phyloP scores from a whole-genome alignment of 2,113 vertebrate species.

The Mastomys natalensis region DNA sequence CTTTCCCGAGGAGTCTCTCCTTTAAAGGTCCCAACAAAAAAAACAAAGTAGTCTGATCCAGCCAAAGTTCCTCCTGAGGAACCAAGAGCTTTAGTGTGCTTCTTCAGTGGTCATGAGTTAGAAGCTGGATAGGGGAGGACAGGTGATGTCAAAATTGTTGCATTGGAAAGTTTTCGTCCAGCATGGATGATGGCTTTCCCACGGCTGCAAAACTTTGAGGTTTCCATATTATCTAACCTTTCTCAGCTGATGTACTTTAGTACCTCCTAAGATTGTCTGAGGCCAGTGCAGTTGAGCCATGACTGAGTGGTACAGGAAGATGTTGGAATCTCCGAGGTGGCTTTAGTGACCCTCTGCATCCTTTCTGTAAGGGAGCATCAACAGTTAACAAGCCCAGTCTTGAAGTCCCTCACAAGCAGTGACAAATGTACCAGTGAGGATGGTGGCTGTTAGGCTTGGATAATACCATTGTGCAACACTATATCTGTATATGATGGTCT shows the following conservation, averaged over 20 bases:
- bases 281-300: background rate
- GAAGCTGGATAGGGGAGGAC: accelerated
- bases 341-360: background rate
- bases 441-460: no score
- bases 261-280: no score
- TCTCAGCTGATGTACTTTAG: no score
- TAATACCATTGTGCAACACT: background rate
- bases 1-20: background rate
- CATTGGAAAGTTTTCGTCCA: background rate
- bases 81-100: background rate
- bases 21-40: background rate
- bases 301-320: background rate
- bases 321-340: background rate
- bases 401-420: background rate
- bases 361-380: background rate
- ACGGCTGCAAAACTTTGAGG: no score
- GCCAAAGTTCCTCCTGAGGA: background rate
- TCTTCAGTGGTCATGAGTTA: background rate
- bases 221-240: background rate
- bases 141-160: background rate
- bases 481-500: no score
- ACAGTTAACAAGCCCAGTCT: background rate
- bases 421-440: background rate
- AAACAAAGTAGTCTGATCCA: no score
- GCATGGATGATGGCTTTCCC: background rate